These are phyloP conservation scores for Drosophila ficusphila DNA, from an alignment of 1,140 invertebrate species.

Conservation along the genomic window DNA sequence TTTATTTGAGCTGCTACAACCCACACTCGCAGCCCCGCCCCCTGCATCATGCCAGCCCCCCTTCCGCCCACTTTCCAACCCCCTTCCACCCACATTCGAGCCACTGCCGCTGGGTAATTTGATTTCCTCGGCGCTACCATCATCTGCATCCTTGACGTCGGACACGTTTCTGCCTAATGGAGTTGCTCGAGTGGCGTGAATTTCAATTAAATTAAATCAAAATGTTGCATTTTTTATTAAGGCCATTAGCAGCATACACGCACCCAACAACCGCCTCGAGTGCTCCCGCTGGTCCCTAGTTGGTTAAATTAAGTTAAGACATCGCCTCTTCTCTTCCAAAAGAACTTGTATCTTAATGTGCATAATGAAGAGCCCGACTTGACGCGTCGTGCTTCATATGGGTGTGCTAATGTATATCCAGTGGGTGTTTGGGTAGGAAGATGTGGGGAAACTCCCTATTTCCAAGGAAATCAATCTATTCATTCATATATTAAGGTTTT, in stretches of 20 bases:
- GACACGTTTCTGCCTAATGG: slow-evolving; percentile 82
- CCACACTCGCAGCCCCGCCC: background rate
- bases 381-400: slow-evolving; percentile 29
- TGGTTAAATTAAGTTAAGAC: slow-evolving; percentile 72
- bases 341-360: slow-evolving; percentile 62
- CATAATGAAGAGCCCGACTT: slow-evolving; percentile 66
- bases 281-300: slow-evolving; percentile 27
- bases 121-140: slow-evolving; percentile 61
- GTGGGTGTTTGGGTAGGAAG: background rate
- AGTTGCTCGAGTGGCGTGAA: slow-evolving; percentile 82
- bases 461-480: too few species aligned
- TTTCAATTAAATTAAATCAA: slow-evolving; percentile 83
- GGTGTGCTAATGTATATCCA: background rate
- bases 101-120: slow-evolving; percentile 58
- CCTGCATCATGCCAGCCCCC: background rate
- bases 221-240: slow-evolving; percentile 83
- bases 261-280: background rate
- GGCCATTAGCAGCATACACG: slow-evolving; percentile 64
- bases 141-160: slow-evolving; percentile 61
- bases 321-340: slow-evolving; percentile 18
- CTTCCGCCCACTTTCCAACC: slow-evolving; percentile 5
- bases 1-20: slow-evolving; percentile 65
- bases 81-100: slow-evolving; percentile 7
- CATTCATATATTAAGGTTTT: too few species aligned
- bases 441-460: too few species aligned